Conservation (phyloP, 2,113 vertebrate species). For the Diadophis punctatus region DNA sequence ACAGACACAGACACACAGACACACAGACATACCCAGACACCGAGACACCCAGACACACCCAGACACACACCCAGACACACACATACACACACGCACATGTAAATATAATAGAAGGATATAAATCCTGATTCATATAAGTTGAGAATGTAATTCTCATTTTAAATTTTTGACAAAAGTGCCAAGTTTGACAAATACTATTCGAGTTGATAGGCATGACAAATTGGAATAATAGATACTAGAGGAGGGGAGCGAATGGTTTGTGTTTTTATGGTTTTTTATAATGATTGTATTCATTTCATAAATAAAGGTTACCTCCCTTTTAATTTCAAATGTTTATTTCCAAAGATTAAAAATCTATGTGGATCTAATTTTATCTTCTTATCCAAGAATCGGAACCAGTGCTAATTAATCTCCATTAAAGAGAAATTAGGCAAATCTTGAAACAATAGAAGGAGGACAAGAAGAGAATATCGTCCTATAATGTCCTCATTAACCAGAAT, state of each 20-base stretch:
- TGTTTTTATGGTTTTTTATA: not conserved
- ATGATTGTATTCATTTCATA: not conserved
- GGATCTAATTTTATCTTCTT: not conserved
- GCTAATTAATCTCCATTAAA: constrained; percentile 61
- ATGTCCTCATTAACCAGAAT: constrained; percentile 63
- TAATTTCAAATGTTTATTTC: not conserved
- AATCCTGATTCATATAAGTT: not conserved
- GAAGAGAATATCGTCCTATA: constrained; percentile 49
- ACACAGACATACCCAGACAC: too few species aligned
- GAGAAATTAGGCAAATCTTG: constrained; percentile 60
- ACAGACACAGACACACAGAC: too few species aligned
- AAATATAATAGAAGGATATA: not conserved
- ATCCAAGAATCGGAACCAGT: constrained; percentile 9
- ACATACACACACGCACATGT: too few species aligned
- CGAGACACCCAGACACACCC: too few species aligned
- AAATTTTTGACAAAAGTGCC: not conserved
- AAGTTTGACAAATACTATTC: not conserved
- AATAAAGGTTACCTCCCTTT: not conserved
- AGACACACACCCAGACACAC: too few species aligned
- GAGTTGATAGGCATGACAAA: not conserved
- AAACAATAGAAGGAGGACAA: constrained; percentile 55
- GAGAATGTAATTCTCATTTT: not conserved
- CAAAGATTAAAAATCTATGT: not conserved
- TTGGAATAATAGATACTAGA: not conserved
- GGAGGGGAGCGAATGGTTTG: not conserved